These are phyloP conservation scores for Marasmarcha lunaedactyla DNA, from an alignment of 2,888 invertebrate genomes.

Conservation along the genomic window DNA sequence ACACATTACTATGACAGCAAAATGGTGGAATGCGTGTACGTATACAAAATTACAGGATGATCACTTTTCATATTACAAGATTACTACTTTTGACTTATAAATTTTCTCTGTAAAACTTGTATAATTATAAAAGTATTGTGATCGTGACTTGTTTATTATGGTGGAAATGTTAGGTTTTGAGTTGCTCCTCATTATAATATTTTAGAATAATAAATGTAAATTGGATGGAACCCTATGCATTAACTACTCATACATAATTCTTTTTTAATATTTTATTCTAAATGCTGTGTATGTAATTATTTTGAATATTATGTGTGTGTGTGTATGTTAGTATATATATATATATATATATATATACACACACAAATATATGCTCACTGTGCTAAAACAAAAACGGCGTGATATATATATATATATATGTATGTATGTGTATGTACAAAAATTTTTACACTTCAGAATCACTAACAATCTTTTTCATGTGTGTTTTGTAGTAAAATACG, in stretches of 20 bases:
- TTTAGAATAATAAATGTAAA: constrained; percentile 3
- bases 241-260: constrained; percentile 2
- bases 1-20: constrained; percentile 1
- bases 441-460: background rate
- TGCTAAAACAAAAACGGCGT: constrained; percentile 2
- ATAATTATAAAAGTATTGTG: background rate
- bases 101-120: constrained; percentile 1
- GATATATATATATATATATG: too few relatives aligned
- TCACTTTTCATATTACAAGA: constrained; percentile 3
- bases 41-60: constrained; percentile 3
- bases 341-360: background rate
- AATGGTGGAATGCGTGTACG: constrained; percentile 5
- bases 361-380: too few relatives aligned
- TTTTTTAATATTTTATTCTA: background rate
- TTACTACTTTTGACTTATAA: constrained; percentile 1
- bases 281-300: background rate
- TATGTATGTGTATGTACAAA: background rate
- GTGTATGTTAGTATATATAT: too few relatives aligned
- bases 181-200: constrained; percentile 2
- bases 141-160: constrained; percentile 2
- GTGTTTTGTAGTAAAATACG: constrained; percentile 4
- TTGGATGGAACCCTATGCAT: constrained; percentile 3
- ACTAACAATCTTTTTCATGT: constrained; percentile 4
- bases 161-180: constrained; percentile 4
- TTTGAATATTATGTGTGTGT: background rate